Evolutionary conservation across 2,797 vertebrate genomes (phyloP).

Genomic region (Hydrolagus colliei): DNA sequence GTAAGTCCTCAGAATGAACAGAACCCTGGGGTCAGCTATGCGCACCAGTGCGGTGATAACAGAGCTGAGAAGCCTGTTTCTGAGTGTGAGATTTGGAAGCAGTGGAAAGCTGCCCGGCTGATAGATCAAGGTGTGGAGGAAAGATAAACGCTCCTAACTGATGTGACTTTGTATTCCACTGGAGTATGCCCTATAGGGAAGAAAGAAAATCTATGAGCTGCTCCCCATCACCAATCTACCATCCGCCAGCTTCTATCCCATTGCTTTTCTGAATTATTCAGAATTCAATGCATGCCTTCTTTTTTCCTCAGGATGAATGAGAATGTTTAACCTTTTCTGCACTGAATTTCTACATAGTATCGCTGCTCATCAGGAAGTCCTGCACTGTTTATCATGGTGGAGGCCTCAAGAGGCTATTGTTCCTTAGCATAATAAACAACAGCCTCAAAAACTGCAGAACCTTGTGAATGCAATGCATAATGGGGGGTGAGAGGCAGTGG

Average conservation of each 20-base stretch:
- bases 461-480: too few species aligned
- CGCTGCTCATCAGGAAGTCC: not conserved
- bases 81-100: not conserved
- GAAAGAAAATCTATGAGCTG: not conserved
- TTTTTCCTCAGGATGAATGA: not conserved
- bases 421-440: not conserved
- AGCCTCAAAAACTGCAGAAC: too few species aligned
- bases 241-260: not conserved
- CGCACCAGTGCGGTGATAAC: too few species aligned
- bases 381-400: not conserved
- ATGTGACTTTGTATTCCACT: not conserved
- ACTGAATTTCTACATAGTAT: not conserved
- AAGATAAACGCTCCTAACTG: not conserved
- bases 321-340: not conserved
- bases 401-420: not conserved
- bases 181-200: not conserved
- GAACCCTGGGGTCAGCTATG: too few species aligned
- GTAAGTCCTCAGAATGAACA: not conserved
- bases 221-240: not conserved
- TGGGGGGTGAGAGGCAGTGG: not conserved
- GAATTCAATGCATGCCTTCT: not conserved
- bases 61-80: not conserved
- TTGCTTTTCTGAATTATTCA: not conserved
- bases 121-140: not conserved
- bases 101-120: not conserved